Conservation (phyloP, 2,888 invertebrate genomes). For the Tiliacea aurago region DNA sequence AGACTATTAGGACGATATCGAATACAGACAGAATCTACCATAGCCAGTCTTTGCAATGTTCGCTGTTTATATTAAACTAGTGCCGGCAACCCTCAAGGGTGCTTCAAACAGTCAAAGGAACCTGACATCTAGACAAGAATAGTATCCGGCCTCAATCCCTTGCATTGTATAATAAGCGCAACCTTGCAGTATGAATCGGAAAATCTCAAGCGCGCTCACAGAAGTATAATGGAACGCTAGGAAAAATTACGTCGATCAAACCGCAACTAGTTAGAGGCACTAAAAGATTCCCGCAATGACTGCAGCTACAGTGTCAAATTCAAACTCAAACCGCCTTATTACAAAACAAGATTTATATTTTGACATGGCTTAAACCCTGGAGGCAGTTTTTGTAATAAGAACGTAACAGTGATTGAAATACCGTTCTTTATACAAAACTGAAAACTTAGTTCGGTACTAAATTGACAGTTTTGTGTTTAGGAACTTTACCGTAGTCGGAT, state of each 20-base stretch:
- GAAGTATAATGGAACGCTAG: not conserved
- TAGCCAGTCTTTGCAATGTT: slow-evolving; percentile 33
- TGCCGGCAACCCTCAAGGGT: slow-evolving; percentile 41
- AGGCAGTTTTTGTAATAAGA: too few relatives aligned
- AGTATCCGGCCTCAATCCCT: slow-evolving; percentile 38
- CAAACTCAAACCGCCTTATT: too few relatives aligned
- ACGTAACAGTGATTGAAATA: too few relatives aligned
- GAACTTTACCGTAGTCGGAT: too few relatives aligned
- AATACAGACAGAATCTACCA: slow-evolving; percentile 25
- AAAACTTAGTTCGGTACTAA: too few relatives aligned
- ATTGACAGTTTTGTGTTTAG: too few relatives aligned
- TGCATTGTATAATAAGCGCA: slow-evolving; percentile 32
- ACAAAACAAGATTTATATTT: too few relatives aligned
- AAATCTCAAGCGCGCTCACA: slow-evolving; percentile 3
- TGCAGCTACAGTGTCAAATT: not conserved
- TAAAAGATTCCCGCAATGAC: not conserved
- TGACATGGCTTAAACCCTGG: too few relatives aligned
- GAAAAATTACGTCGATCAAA: not conserved
- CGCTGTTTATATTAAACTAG: slow-evolving; percentile 41
- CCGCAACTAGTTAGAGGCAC: not conserved
- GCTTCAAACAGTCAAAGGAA: slow-evolving; percentile 41
- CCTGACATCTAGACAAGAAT: slow-evolving; percentile 53
- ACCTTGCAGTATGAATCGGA: slow-evolving; percentile 33
- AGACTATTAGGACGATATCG: slow-evolving; percentile 39
- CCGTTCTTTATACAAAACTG: too few relatives aligned